Percentiles rank a stretch among this genome's conserved stretches.
These are phyloP conservation scores for Calidris pugnax DNA, from an alignment of 2,113 vertebrate genomes.

Conservation along the genomic window DNA sequence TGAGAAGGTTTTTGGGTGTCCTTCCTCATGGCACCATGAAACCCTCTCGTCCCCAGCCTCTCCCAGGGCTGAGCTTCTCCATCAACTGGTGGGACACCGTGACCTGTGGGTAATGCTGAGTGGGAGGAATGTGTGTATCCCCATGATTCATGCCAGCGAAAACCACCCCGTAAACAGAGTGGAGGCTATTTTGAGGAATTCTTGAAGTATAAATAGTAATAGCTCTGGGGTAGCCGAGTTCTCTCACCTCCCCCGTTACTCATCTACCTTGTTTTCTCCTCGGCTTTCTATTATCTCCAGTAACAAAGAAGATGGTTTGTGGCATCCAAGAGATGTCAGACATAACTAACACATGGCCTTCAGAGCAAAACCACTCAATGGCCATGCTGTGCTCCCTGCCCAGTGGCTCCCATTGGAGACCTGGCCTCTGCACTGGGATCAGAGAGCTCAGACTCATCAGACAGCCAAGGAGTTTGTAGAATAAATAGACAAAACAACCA, in stretches of 20 bases:
- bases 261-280: not conserved
- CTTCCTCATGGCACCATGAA: not conserved
- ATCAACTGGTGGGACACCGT: not conserved
- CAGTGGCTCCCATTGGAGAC: not conserved
- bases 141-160: not conserved
- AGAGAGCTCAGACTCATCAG: not conserved
- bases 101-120: not conserved
- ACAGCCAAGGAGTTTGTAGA: not conserved
- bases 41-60: not conserved
- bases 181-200: not conserved
- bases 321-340: not conserved
- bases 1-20: not conserved
- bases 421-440: not conserved
- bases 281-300: not conserved
- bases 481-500: not conserved
- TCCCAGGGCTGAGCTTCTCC: not conserved
- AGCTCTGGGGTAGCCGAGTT: not conserved
- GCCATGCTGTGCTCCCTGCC: not conserved
- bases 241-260: not conserved
- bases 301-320: not conserved
- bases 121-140: not conserved
- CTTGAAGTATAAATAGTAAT: conserved; percentile 4
- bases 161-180: not conserved
- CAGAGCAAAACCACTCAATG: not conserved
- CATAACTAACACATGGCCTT: not conserved